Base-by-base conservation (phyloP, 2,888 invertebrate genomes). In the Drosophila aldrichi region DNA sequence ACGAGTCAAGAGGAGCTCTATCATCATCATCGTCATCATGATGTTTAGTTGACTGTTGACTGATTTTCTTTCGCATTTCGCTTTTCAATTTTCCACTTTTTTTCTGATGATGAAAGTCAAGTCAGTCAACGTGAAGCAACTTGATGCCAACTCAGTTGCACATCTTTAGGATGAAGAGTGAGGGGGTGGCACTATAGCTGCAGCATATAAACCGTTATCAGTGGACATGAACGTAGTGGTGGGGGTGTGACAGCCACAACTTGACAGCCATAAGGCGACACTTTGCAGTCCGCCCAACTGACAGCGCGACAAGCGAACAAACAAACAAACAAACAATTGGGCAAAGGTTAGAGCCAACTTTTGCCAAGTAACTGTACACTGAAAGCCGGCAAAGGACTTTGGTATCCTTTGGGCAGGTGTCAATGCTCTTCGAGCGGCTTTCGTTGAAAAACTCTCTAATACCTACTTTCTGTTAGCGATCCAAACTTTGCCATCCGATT, bases 61-160 rank as follows among this genome's bases (percentile, higher is more conserved):
- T 40, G 49, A 55, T 55, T 67, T 49, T 54, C 57, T 61, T 67
- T 66, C 44, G 44, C 25, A 51, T 40, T 67, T 60, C 43, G 34
- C 6, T 38, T 38, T 44, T 57, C 44, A 54, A 54, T 54, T 38
- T 25, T 44, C 20, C 18, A 14, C 44, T 12, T 5, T 60, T 55
- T 58, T 32, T 38, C 38, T 48, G 83, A 54, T 74, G 72, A 77
- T 71, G 88, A 77, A 87, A 86, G 87, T 67, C 70, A 69, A 71
- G 79, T 59, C 79, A 78, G 61, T 16, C 44, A 16, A 44, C 44
- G 55, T 59, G 69, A 64, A 57, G 77, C 70, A 89, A 89, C 77
- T 72, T 77, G 83, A 83, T 68, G 82, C 73, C 73, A 86, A 81
- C 71, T 74, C 63, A 63, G 51, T 68, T 56, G 48, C 65, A 66